Evolutionary conservation across 2,888 invertebrate species (phyloP).

Genomic region (Azorinus chamasolen): DNA sequence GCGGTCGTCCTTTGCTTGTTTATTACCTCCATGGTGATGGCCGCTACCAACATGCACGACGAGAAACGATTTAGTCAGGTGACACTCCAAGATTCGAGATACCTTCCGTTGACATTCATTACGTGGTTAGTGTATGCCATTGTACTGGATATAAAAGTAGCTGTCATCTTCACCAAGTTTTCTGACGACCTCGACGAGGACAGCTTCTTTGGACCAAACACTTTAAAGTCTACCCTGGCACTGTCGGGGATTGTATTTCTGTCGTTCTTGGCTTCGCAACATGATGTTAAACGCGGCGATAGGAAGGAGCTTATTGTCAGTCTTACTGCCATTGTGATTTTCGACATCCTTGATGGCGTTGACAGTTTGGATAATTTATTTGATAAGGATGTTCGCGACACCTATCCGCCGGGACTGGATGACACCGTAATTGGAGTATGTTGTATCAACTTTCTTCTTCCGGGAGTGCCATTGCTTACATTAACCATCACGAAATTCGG

Average conservation of each 20-base stretch:
- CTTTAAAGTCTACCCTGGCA: conserved; percentile 83
- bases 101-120: conserved; percentile 86
- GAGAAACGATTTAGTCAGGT: conserved; percentile 18
- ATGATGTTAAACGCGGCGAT: conserved; percentile 87
- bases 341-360: conserved; percentile 89
- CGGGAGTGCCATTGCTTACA: conserved; percentile 88
- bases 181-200: conserved; percentile 78
- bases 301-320: conserved; percentile 87
- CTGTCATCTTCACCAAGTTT: conserved; percentile 87
- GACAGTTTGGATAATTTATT: conserved; percentile 87
- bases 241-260: conserved; percentile 88
- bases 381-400: conserved; percentile 72
- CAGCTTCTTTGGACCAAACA: conserved; percentile 87
- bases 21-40: conserved; percentile 70
- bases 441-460: conserved; percentile 88
- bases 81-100: conserved; percentile 9
- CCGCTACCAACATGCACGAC: conserved; percentile 26
- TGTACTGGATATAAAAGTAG: conserved; percentile 87
- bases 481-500: conserved; percentile 87
- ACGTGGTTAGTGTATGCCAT: conserved; percentile 88
- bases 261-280: conserved; percentile 88
- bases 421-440: conserved; percentile 87
- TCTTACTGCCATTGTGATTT: conserved; percentile 87
- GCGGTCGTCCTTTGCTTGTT: conserved; percentile 85
- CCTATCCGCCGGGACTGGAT: conserved; percentile 82